Evolutionary conservation across 1,140 invertebrate species (phyloP).

Genomic region (Caenorhabditis tropicalis): DNA sequence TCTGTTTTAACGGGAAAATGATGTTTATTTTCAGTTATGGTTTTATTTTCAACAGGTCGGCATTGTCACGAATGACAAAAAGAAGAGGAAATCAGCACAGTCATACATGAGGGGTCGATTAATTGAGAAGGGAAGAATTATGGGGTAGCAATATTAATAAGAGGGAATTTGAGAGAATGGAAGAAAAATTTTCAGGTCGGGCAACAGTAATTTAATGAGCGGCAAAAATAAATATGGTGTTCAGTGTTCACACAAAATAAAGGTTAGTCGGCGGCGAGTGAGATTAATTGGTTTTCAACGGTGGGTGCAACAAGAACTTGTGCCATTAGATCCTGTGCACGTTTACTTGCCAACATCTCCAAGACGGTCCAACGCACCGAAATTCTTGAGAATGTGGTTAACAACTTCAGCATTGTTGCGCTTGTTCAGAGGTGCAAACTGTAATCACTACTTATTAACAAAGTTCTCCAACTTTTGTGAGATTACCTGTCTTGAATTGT

Average conservation of each 20-base stretch:
- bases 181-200: background rate
- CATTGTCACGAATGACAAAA: background rate
- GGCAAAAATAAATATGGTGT: background rate
- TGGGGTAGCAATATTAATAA: background rate
- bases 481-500: constrained; percentile 25
- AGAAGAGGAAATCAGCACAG: constrained; percentile 34
- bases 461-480: no score
- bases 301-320: background rate
- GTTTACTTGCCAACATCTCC: constrained; percentile 60
- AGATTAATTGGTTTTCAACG: background rate
- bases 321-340: background rate
- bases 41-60: background rate
- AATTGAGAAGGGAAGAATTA: background rate
- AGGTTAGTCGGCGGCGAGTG: background rate
- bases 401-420: constrained; percentile 60
- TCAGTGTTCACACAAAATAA: background rate
- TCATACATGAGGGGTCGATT: background rate
- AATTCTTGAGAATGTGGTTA: constrained; percentile 59
- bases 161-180: background rate
- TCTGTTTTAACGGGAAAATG: no score
- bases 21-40: background rate
- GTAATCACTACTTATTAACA: background rate
- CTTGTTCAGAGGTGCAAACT: constrained; percentile 40
- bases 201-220: background rate
- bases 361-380: constrained; percentile 56